Evolutionary conservation across 2,113 vertebrate genomes (phyloP).

Genomic region (rabbit (Oryctolagus cuniculus)): mOryCun1.1 NC_091434.1:140922501-140923000

Average conservation of each 20-base stretch:
- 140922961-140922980: constrained; percentile 51
- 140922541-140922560: constrained; percentile 61
- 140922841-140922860: constrained; percentile 69
- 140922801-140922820: constrained; percentile 53
- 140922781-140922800: constrained; percentile 36
- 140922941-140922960: constrained; percentile 3
- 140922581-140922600: constrained; percentile 69
- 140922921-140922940: constrained; percentile 42
- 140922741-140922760: constrained; percentile 55
- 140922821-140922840: constrained; percentile 40
- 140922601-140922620: constrained; percentile 65
- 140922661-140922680: constrained; percentile 13
- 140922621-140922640: constrained; percentile 65
- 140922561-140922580: constrained; percentile 66
- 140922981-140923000: constrained; percentile 28
- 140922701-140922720: constrained; percentile 59
- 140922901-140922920: constrained; percentile 52
- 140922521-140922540: constrained; percentile 73
- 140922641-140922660: constrained; percentile 31
- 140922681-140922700: constrained; percentile 65
- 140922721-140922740: constrained; percentile 29
- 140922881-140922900: constrained; percentile 19
- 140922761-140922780: constrained; percentile 67
- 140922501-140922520: constrained; percentile 63
- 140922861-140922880: constrained; percentile 64